Evolutionary conservation across 2,888 invertebrate genomes (phyloP).

Genomic region (Andrena praecox): DNA sequence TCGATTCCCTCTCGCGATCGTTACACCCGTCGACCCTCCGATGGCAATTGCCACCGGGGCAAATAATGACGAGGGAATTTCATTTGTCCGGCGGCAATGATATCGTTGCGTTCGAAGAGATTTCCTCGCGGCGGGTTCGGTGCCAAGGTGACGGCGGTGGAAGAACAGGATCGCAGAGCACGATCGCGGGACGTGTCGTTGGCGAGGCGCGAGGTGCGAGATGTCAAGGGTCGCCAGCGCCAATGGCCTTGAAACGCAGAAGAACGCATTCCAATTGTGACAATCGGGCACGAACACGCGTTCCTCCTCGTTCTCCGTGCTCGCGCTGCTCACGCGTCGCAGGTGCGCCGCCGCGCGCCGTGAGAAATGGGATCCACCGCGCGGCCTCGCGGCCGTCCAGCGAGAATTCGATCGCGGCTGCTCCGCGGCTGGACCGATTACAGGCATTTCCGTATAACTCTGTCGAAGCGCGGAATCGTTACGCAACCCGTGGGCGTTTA

Average conservation of each 20-base stretch:
- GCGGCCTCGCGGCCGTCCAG: conserved; percentile 15
- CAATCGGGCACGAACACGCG: conserved; percentile 47
- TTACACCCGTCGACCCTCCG: not conserved
- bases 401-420: conserved; percentile 20
- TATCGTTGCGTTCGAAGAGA: conserved; percentile 1
- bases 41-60: not conserved
- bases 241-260: conserved; percentile 50
- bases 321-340: conserved; percentile 18
- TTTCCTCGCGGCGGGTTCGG: conserved; percentile 18
- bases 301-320: conserved; percentile 39
- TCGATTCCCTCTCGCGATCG: conserved; percentile 1
- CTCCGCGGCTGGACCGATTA: not conserved
- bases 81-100: not conserved
- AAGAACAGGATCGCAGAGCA: conserved; percentile 23
- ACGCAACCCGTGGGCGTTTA: not conserved
- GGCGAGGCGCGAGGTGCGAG: conserved; percentile 21
- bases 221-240: conserved; percentile 64
- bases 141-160: conserved; percentile 55
- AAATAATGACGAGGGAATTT: conserved; percentile 5
- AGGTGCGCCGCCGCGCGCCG: conserved; percentile 40
- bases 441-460: too few relatives aligned
- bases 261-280: conserved; percentile 63
- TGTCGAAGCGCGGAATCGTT: conserved; percentile 3
- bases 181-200: conserved; percentile 54
- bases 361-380: conserved; percentile 53